Base-by-base conservation (phyloP, 1,140 invertebrate species). In the Drosophila kurseongensis region DNA sequence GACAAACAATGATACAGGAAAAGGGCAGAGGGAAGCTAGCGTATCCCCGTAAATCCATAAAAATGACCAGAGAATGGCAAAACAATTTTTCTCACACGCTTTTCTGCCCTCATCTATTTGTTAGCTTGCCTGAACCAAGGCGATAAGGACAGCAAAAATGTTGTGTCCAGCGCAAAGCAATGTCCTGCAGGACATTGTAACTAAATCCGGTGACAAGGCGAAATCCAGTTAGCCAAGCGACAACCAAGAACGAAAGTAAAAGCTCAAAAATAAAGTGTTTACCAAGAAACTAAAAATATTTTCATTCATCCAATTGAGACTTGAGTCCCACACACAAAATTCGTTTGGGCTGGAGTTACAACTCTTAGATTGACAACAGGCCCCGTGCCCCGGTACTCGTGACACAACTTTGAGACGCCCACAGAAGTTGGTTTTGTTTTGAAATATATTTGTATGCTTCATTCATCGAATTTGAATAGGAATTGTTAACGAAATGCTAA, bases 1-100 rank as follows among this genome's bases (percentile, higher is more conserved):
- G 56, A 76, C 62, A 77, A 61, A 77, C 63, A 76, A 27, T 66
- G 45, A 72, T 63, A 51, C 36, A 27, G 52, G 38, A 36, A 32
- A 14, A 23, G 10, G 36, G 29, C 23, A 3, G 42, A 35, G 6
- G 23, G 5, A 68, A 67, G 47, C 65, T 68, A 68, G 18, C 54
- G 56, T 73, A 61, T 80, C 68, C 63, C 60, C 63, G 81, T 74
- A 85, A 85, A 86, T 81, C 82, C 65, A 85, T 86, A 86, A 88
- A 86, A 83, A 79, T 86, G 71, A 79, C 79, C 65, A 82, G 47
- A 50, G 59, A 73, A 75, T 78, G 66, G 73, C 55, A 82, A 86
- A 86, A 77, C 65, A 66, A 88, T 79, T 76, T 59, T 62, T 57
- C 62, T 51, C 54, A 59, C 54, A 58, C 54, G 50, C 50, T 67